phyloP scores from a whole-genome alignment of 2,888 invertebrate genomes.

The Galerucella calmariensis region DNA sequence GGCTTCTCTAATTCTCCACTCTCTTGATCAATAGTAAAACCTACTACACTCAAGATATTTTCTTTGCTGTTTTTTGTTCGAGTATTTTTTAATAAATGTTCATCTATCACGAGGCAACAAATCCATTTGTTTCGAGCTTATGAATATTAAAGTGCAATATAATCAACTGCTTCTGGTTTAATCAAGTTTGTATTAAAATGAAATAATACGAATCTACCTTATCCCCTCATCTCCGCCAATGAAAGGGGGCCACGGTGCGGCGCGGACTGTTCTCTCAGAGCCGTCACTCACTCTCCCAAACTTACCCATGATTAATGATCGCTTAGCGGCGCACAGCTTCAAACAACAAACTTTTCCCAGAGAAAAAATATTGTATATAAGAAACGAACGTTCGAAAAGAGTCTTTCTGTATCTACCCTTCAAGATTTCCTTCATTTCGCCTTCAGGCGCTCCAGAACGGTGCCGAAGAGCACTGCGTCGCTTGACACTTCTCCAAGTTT shows the following conservation, averaged over 20 bases:
- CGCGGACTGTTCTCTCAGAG: constrained; percentile 60
- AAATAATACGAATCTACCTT: background rate
- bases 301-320: constrained; percentile 70
- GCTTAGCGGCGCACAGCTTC: constrained; percentile 69
- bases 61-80: no score
- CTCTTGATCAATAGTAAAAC: no score
- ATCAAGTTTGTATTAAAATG: background rate
- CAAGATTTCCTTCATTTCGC: constrained; percentile 63
- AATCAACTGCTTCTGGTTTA: background rate
- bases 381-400: constrained; percentile 66
- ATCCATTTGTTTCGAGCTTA: no score
- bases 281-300: constrained; percentile 68
- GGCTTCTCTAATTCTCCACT: no score
- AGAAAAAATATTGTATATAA: constrained; percentile 68
- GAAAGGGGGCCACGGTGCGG: constrained; percentile 30
- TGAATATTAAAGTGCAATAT: no score
- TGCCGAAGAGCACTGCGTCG: constrained; percentile 32
- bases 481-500: constrained; percentile 44
- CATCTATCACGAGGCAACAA: no score
- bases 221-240: constrained; percentile 6
- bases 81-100: no score
- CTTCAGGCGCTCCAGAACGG: constrained; percentile 43
- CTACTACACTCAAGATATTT: no score
- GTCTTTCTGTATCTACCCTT: constrained; percentile 67
- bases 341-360: constrained; percentile 75